Percentiles rank a stretch among this genome's conserved stretches.
phyloP scores from a whole-genome alignment of 2,797 vertebrate species.

The Brachymystax lenok region DNA sequence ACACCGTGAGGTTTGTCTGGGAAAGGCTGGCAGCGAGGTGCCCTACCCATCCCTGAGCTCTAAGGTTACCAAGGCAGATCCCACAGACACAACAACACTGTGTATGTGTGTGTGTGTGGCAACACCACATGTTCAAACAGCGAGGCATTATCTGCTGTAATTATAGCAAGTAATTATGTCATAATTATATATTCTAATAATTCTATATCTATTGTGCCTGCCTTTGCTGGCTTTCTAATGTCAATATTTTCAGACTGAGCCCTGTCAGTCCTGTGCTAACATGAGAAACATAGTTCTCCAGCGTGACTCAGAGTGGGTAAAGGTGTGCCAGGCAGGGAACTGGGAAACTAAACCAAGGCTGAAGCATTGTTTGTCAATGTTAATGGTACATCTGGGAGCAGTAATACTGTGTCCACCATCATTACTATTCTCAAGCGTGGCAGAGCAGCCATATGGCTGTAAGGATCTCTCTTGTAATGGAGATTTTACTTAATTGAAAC shows the following conservation, averaged over 20 bases:
- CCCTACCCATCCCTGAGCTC: slow-evolving; percentile 36
- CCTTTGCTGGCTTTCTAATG: slow-evolving; percentile 2
- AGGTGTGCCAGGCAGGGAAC: not conserved
- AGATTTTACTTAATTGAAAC: not conserved
- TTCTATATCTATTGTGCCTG: not conserved
- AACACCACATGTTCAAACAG: not conserved
- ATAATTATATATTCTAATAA: not conserved
- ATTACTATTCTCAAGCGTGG: not conserved
- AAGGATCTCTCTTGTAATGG: not conserved
- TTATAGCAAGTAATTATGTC: not conserved
- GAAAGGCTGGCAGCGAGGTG: slow-evolving; percentile 14
- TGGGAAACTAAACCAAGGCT: not conserved
- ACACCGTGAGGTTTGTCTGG: slow-evolving; percentile 46
- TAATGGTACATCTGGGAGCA: not conserved
- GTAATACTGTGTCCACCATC: not conserved
- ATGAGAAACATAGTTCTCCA: not conserved
- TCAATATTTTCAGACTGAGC: not conserved
- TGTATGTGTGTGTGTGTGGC: not conserved
- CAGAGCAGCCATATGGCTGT: not conserved
- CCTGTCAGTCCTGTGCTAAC: not conserved
- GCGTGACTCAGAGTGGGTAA: not conserved
- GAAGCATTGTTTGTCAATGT: not conserved
- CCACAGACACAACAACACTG: slow-evolving; percentile 37
- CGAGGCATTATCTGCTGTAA: not conserved
- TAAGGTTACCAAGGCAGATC: slow-evolving; percentile 61